A percentile compares a stretch with the other conserved stretches of the same genome.
These are phyloP conservation scores for Geopemphigus sp. DNA, from an alignment of 1,140 invertebrate genomes.

Conservation along the genomic window DNA sequence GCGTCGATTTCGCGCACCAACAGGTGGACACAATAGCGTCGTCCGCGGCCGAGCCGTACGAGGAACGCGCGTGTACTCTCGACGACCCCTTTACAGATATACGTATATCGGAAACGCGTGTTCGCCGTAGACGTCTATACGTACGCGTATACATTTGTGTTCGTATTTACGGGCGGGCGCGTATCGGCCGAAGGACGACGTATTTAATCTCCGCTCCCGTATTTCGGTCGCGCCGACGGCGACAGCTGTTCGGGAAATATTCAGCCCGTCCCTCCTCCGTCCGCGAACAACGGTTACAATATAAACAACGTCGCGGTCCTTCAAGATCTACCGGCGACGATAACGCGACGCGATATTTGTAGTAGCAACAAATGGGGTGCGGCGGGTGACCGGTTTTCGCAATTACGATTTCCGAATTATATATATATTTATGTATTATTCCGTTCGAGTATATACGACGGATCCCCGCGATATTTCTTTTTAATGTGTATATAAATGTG, in stretches of 20 bases:
- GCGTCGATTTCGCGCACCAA: constrained; percentile 46
- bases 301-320: constrained; percentile 1
- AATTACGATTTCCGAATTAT: constrained; percentile 31
- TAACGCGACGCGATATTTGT: constrained; percentile 12
- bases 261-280: too few relatives aligned
- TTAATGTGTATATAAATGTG: not conserved
- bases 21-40: constrained; percentile 39
- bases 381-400: not conserved
- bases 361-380: not conserved
- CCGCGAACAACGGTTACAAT: constrained; percentile 28
- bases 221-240: constrained; percentile 9
- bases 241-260: constrained; percentile 30
- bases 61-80: too few relatives aligned
- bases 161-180: too few relatives aligned
- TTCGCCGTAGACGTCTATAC: too few relatives aligned
- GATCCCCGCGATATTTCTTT: constrained; percentile 16
- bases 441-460: too few relatives aligned
- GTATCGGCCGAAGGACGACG: not conserved
- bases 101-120: too few relatives aligned
- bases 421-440: too few relatives aligned
- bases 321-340: constrained; percentile 28
- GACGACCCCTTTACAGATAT: constrained; percentile 15
- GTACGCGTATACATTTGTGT: too few relatives aligned
- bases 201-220: not conserved
- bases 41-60: too few relatives aligned